phyloP scores from a whole-genome alignment of 2,113 vertebrate genomes.

The Smithornis capensis region DNA sequence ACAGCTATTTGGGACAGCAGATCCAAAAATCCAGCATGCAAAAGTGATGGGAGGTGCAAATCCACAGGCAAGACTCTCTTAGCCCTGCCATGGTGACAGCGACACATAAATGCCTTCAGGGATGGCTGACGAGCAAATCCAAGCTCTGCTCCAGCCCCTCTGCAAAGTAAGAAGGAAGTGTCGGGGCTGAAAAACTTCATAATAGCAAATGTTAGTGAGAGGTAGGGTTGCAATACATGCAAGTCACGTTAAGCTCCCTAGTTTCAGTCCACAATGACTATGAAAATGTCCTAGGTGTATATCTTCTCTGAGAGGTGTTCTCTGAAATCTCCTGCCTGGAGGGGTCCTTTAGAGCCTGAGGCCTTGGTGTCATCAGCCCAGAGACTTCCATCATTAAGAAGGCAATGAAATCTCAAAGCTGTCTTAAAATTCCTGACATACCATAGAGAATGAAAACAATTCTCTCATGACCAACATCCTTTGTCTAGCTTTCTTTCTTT shows the following conservation, averaged over 20 bases:
- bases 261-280: background rate
- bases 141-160: background rate
- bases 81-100: background rate
- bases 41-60: slow-evolving; percentile 13
- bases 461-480: background rate
- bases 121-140: background rate
- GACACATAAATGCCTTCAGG: background rate
- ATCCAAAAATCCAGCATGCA: background rate
- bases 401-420: background rate
- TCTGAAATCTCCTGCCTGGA: background rate
- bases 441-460: background rate
- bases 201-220: background rate
- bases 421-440: background rate
- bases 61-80: background rate
- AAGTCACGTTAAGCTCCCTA: background rate
- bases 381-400: background rate
- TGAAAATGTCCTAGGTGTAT: background rate
- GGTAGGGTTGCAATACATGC: background rate
- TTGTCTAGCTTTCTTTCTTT: background rate
- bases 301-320: background rate
- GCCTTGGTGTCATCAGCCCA: background rate
- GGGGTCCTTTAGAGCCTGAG: background rate
- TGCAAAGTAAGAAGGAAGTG: background rate
- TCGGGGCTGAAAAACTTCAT: background rate
- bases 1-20: background rate